phyloP scores from a whole-genome alignment of 1,140 invertebrate genomes.

The Ptiloglossa arizonensis region DNA sequence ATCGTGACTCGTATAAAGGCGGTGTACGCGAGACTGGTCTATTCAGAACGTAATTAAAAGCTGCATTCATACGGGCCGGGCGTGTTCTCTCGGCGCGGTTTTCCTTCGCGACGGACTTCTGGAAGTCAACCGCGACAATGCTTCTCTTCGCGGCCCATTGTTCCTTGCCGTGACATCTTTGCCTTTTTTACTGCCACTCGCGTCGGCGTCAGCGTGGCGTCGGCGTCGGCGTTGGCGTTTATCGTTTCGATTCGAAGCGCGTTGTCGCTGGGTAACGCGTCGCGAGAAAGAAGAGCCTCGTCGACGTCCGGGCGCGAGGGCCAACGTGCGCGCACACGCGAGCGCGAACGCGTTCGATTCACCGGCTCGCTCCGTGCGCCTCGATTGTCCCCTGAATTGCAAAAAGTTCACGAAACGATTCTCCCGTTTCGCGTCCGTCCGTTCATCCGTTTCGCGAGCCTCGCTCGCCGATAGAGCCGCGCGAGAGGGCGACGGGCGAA shows the following conservation, averaged over 20 bases:
- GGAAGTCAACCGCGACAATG: conserved; percentile 64
- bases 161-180: conserved; percentile 47
- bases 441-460: not conserved
- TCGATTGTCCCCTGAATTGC: conserved; percentile 9
- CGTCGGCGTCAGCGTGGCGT: conserved; percentile 10
- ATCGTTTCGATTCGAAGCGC: conserved; percentile 30
- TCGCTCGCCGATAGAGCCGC: no score
- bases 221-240: conserved; percentile 13
- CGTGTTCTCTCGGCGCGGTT: conserved; percentile 50
- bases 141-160: conserved; percentile 58
- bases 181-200: conserved; percentile 54
- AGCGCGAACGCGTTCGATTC: conserved; percentile 8
- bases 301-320: conserved; percentile 21
- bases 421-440: not conserved
- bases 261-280: conserved; percentile 5
- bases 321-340: no score
- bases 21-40: conserved; percentile 45
- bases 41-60: conserved; percentile 68
- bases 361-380: not conserved
- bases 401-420: conserved; percentile 8
- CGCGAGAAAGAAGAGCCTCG: conserved; percentile 25
- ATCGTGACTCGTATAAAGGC: conserved; percentile 53
- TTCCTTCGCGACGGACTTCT: conserved; percentile 63
- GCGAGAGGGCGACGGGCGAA: no score
- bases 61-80: conserved; percentile 55